Evolutionary conservation across 1,140 invertebrate genomes (phyloP), one percentile per base, ranked within the genome.

Genomic region (Aporrectodea caliginosa): DNA sequence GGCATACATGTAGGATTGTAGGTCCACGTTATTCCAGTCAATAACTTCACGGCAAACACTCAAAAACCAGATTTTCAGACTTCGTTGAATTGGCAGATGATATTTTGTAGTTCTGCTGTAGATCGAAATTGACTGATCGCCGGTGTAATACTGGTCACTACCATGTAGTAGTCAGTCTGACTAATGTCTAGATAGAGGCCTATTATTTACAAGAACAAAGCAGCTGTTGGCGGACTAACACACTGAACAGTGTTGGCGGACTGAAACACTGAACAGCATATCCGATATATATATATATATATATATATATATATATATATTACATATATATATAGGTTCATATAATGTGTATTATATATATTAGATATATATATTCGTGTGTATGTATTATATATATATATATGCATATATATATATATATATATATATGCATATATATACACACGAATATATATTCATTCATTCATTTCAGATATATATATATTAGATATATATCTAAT

Each of bases 331-430:
- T 14, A 68, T 68, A 68, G 14, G 14, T 16, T 68, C 27, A 68
- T 27, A 68, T 68, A 68, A 27, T 27, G 58, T 16, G 14, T 68
- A 14, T 16, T 68, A 68, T 68, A 68, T 16, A 27, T 16, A 68
- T 68, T 68, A 68, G 14, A 68, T 68, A 68, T 27, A 68, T 68
- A 68, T 68, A 68, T 68, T n/a, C n/a, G n/a, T n/a, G n/a, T n/a
- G n/a, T n/a, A n/a, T n/a, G n/a, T n/a, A n/a, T n/a, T n/a, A n/a
- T 68, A 27, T 68, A 27, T 68, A 68, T 68, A 27, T 68, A 16
- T 14, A 68, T 68, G 27, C 58, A 68, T 68, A 27, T 68, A 68
- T 68, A 27, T 68, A 68, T 68, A 68, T 68, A 68, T 68, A 68
- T 68, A 68, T 68, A 68, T 68, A 68, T 68, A 68, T 68, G 27